Conservation (phyloP, 1,140 invertebrate genomes). For the Dufourea novaeangliae region DNA sequence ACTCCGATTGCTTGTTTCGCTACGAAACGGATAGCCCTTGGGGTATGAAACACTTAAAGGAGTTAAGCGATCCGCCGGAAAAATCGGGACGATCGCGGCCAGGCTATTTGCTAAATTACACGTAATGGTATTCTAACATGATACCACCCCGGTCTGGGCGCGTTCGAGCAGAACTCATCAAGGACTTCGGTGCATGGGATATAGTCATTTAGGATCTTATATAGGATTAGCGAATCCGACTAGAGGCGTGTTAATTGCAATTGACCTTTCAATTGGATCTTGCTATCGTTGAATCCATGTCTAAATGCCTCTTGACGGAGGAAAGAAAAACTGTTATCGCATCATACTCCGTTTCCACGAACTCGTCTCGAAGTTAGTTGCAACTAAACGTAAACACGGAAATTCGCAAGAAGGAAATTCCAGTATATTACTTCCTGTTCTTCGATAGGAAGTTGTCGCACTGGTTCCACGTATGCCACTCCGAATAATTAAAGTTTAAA, state of each 20-base stretch:
- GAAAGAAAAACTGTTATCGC: neutral
- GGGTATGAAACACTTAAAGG: neutral
- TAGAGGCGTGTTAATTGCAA: slow-evolving; percentile 6
- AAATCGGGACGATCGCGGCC: neutral
- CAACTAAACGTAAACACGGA: too few relatives aligned
- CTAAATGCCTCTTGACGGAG: neutral
- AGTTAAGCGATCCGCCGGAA: neutral
- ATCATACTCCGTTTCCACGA: neutral
- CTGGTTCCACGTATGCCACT: too few relatives aligned
- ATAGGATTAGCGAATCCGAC: neutral
- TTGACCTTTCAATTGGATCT: slow-evolving; percentile 20
- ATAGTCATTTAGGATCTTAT: slow-evolving; percentile 2
- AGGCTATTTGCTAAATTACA: neutral
- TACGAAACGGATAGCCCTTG: neutral
- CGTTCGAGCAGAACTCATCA: neutral
- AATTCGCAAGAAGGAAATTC: too few relatives aligned
- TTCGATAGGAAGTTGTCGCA: too few relatives aligned
- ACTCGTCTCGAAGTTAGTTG: too few relatives aligned
- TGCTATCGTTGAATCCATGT: neutral
- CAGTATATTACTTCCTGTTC: too few relatives aligned
- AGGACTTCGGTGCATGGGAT: neutral
- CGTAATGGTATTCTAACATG: slow-evolving; percentile 2
- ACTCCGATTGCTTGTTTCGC: neutral
- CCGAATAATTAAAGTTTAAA: too few relatives aligned
- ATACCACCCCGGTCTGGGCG: neutral